Evolutionary conservation across 2,797 vertebrate species (phyloP), one percentile per base, ranked within the genome.

Genomic region (Mus minutoides): DNA sequence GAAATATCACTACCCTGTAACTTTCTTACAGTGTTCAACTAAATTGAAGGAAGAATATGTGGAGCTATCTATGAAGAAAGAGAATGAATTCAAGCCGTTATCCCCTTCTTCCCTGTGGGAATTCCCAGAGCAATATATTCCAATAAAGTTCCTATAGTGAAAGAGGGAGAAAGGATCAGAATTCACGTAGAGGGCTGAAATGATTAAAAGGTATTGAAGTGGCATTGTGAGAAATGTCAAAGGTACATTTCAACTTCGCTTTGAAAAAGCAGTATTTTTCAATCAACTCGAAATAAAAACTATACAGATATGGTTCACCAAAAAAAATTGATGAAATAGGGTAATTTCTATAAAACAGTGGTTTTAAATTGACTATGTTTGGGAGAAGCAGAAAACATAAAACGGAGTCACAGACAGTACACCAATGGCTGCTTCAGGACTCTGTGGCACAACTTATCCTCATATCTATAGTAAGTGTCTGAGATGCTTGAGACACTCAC

Each of bases 111-210:
- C 54, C n/a, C 56, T 22, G 49, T 90, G 69, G 79, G 46, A 93
- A 56, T 91, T 87, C 84, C 76, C 79, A 78, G n/a, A 95, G 37
- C 34, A 43, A 16, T 76, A 34, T 37, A 94, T 83, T 60, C 10
- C 43, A 8, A 19, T 83, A 52, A 87, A 89, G 2, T 60, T 64
- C 40, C 56, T 43, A 69, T 79, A 92, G 24, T 19, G 14, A 92
- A 96, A 92, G 79, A 22, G 82, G 17, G 67, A 87, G 14, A 80
- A 89, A 91, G 29, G 31, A 95, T 67, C n/a, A 17, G 83, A 94
- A 87, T 96, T 96, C n/a, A 56, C 43, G 31, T 56, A 83, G 26
- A 90, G 49, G 26, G 13, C 14, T 93, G 16, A 88, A 52, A 46
- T 60, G 76, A 69, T 83, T 79, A 71, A 37, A 87, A 22, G 29